Conservation (phyloP, 2,888 invertebrate species). For the Corythucha ciliata region DNA sequence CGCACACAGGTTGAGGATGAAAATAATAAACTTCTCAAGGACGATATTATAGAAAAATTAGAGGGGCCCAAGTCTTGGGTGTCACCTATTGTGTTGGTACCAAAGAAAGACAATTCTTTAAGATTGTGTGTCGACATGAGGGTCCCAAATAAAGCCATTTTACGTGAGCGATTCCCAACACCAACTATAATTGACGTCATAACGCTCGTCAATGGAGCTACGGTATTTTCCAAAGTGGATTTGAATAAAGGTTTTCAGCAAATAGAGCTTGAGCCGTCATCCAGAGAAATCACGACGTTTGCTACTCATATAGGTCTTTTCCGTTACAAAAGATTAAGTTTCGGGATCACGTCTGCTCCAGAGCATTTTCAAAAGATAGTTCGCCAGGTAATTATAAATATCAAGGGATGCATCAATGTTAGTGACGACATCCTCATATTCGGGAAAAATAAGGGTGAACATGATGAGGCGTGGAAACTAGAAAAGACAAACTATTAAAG, state of each 20-base stretch:
- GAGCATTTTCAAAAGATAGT: conserved; percentile 1
- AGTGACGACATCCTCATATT: not conserved
- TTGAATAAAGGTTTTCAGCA: not conserved
- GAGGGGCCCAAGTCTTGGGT: too few species aligned
- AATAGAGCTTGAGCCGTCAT: not conserved
- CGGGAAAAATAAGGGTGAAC: conserved; percentile 36
- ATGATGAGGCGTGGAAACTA: conserved; percentile 29
- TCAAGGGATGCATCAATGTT: not conserved
- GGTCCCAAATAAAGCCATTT: conserved; percentile 3
- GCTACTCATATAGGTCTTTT: not conserved
- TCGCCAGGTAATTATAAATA: not conserved
- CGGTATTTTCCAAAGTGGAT: not conserved
- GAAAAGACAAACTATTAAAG: not conserved
- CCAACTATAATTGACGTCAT: not conserved
- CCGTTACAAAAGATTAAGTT: not conserved
- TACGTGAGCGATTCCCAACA: not conserved
- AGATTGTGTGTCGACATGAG: conserved; percentile 14
- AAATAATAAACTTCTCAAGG: too few species aligned
- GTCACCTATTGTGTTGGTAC: too few species aligned
- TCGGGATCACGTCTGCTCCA: not conserved
- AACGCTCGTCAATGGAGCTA: not conserved
- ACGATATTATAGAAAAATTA: too few species aligned
- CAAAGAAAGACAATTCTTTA: too few species aligned
- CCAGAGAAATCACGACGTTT: not conserved
- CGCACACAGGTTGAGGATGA: too few species aligned